phyloP scores from a whole-genome alignment of 2,113 vertebrate genomes.

The Nanorana parkeri region DNA sequence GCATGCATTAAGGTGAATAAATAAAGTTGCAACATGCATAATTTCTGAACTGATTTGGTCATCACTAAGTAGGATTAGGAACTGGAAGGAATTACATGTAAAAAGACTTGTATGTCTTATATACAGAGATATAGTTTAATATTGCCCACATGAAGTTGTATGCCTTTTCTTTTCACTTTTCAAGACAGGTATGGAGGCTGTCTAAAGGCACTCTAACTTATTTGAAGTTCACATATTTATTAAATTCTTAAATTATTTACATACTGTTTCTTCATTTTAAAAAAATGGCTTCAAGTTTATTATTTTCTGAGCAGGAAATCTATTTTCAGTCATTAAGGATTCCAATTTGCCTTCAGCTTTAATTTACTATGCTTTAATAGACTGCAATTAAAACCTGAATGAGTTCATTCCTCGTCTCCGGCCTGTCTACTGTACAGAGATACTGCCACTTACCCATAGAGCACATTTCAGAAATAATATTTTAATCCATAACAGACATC shows the following conservation, averaged over 20 bases:
- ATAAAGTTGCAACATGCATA: no score
- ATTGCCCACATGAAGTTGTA: no score
- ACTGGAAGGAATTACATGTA: no score
- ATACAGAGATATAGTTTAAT: no score
- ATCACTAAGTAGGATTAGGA: no score
- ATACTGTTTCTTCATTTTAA: not conserved
- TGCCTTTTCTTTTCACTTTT: no score
- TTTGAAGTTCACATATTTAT: not conserved
- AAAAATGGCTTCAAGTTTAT: not conserved
- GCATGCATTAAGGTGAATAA: no score
- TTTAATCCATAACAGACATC: not conserved
- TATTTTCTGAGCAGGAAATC: slow-evolving; percentile 6
- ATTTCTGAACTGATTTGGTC: no score
- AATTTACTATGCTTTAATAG: slow-evolving; percentile 52
- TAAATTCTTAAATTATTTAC: not conserved
- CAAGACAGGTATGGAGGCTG: no score
- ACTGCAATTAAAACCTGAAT: slow-evolving; percentile 49
- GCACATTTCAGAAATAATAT: slow-evolving; percentile 1
- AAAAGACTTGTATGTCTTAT: no score
- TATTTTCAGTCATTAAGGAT: slow-evolving; percentile 38
- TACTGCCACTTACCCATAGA: slow-evolving; percentile 32
- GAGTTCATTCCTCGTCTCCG: slow-evolving; percentile 44
- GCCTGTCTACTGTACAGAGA: slow-evolving; percentile 22
- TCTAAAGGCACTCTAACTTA: no score
- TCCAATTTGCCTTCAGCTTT: slow-evolving; percentile 48